Evolutionary conservation across 2,797 vertebrate genomes (phyloP).

Genomic region (Galago senegalensis): DNA sequence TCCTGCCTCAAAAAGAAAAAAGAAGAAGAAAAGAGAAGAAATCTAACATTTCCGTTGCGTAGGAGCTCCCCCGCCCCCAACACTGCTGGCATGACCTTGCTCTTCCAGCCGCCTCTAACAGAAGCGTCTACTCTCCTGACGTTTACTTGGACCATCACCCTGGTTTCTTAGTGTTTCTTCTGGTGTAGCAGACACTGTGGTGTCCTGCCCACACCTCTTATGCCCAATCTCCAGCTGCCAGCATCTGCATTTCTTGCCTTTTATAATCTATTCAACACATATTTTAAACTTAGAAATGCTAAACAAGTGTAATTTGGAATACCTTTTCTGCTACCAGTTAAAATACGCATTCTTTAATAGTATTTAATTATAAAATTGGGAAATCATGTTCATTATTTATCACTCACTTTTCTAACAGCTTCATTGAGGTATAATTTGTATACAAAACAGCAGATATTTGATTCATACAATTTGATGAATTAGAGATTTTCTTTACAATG

Average conservation of each 20-base stretch:
- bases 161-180: background rate
- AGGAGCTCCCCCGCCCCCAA: background rate
- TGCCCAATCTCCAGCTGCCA: background rate
- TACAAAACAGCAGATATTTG: background rate
- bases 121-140: background rate
- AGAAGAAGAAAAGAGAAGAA: too few relatives aligned
- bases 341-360: background rate
- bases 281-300: background rate
- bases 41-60: background rate
- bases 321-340: background rate
- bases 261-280: background rate
- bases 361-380: background rate
- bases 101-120: background rate
- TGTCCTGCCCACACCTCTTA: background rate
- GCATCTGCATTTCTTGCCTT: background rate
- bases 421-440: background rate
- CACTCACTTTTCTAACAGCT: background rate
- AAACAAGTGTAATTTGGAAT: background rate
- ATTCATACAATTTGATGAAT: background rate
- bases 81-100: background rate
- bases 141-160: background rate
- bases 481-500: background rate
- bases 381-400: constrained; percentile 7
- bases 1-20: too few relatives aligned
- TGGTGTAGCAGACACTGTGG: background rate